phyloP scores from a whole-genome alignment of 2,113 vertebrate species.

The Percina caprodes region DNA sequence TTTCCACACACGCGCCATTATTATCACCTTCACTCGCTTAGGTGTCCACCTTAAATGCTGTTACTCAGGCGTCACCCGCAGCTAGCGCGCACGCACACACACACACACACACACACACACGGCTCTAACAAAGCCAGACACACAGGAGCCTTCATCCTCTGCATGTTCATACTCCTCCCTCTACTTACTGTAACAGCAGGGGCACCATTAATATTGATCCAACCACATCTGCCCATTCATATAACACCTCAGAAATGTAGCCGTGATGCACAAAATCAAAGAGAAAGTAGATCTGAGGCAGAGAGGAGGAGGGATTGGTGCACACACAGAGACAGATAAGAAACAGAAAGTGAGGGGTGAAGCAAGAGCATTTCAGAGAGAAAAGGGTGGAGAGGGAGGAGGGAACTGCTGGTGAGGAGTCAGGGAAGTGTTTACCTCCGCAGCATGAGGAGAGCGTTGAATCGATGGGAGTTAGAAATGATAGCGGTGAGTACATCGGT shows the following conservation, averaged over 20 bases:
- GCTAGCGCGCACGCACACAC: conserved; percentile 4
- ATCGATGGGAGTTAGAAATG: background rate
- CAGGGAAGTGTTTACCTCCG: conserved; percentile 10
- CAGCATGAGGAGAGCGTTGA: background rate
- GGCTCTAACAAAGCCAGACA: conserved; percentile 44
- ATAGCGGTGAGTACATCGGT: background rate
- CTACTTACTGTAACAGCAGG: conserved; percentile 9
- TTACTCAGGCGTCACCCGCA: conserved; percentile 9
- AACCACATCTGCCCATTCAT: conserved; percentile 2
- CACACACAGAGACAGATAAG: background rate
- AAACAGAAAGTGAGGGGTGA: background rate
- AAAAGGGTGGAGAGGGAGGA: background rate
- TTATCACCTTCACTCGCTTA: conserved; percentile 8
- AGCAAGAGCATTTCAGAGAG: conserved; percentile 26
- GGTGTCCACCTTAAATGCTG: background rate
- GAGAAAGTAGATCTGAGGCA: background rate
- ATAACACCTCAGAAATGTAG: conserved; percentile 9
- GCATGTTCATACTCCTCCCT: conserved; percentile 25
- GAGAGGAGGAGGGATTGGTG: background rate
- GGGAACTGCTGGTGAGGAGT: conserved; percentile 4
- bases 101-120: background rate
- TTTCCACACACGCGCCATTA: background rate
- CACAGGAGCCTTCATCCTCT: conserved; percentile 50
- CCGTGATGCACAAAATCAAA: background rate
- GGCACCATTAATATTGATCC: conserved; percentile 52